Conservation (phyloP, 2,113 vertebrate genomes). For the Cryptomyrus ogoouensis region DNA sequence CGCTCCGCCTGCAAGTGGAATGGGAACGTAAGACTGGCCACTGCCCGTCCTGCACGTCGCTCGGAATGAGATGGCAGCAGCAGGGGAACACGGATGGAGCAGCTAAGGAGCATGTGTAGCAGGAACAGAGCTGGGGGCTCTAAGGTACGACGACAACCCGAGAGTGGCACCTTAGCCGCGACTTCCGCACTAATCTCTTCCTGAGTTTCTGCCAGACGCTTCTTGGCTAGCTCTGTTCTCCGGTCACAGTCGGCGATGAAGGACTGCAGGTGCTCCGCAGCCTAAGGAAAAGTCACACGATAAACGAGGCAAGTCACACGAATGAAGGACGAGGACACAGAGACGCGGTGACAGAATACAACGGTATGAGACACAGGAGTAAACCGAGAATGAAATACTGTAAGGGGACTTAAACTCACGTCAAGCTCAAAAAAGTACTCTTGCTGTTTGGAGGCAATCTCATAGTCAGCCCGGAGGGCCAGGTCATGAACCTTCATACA, state of each 20-base stretch:
- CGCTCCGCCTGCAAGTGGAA: conserved; percentile 74
- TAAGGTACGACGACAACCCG: not conserved
- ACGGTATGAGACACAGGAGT: not conserved
- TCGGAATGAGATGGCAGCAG: not conserved
- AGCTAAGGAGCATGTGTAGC: not conserved
- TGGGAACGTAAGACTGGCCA: not conserved
- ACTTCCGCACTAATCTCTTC: conserved; percentile 99
- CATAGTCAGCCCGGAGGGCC: conserved; percentile 92
- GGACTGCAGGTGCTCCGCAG: conserved; percentile 93
- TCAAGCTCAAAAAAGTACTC: conserved; percentile 98
- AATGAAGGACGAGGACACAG: not conserved
- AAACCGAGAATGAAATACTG: not conserved
- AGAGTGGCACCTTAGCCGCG: conserved; percentile 78
- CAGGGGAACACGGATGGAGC: not conserved
- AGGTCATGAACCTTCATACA: conserved; percentile 95
- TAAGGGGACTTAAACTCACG: conserved; percentile 63
- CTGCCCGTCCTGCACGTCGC: not conserved
- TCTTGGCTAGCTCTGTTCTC: conserved; percentile 94
- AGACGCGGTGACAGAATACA: not conserved
- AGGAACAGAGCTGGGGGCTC: not conserved
- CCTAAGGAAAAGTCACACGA: conserved; percentile 54
- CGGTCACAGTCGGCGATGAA: conserved; percentile 97
- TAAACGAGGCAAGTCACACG: not conserved
- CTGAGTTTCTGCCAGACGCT: conserved; percentile 93
- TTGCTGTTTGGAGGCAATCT: conserved; percentile 95